Evolutionary conservation across 2,797 vertebrate species (phyloP).

Genomic region (Holocentrus rufus): DNA sequence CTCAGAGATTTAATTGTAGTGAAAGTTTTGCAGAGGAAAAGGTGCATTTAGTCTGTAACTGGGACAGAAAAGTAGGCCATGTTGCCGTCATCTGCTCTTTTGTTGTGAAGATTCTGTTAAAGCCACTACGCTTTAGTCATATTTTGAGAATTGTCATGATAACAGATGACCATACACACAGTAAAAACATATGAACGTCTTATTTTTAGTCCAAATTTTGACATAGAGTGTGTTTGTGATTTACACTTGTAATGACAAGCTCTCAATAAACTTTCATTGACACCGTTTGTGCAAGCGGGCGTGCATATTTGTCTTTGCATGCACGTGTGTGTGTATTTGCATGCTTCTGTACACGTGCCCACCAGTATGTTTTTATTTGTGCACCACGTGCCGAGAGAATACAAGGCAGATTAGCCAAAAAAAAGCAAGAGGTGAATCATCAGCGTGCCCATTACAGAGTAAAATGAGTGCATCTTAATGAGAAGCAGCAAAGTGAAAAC

Average conservation of each 20-base stretch:
- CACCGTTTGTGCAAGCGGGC: not conserved
- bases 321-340: not conserved
- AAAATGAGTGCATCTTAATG: slow-evolving; percentile 3
- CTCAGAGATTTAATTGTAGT: slow-evolving; percentile 13
- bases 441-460: not conserved
- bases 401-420: not conserved
- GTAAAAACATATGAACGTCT: not conserved
- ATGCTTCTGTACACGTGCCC: too few species aligned
- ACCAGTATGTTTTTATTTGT: not conserved
- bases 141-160: not conserved
- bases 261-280: slow-evolving; percentile 37
- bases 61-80: not conserved
- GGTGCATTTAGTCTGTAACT: not conserved
- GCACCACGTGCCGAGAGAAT: not conserved
- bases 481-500: not conserved
- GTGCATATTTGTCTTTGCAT: not conserved
- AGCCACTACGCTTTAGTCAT: not conserved
- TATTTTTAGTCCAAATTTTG: not conserved
- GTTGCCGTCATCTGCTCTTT: not conserved
- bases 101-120: not conserved
- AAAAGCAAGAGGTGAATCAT: slow-evolving; percentile 4
- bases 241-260: slow-evolving; percentile 8
- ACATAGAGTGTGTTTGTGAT: not conserved
- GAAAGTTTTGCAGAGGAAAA: not conserved
- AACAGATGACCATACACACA: too few species aligned